Evolutionary conservation across 2,888 invertebrate genomes (phyloP).

Genomic region (Lasioglossum oenotherae): DNA sequence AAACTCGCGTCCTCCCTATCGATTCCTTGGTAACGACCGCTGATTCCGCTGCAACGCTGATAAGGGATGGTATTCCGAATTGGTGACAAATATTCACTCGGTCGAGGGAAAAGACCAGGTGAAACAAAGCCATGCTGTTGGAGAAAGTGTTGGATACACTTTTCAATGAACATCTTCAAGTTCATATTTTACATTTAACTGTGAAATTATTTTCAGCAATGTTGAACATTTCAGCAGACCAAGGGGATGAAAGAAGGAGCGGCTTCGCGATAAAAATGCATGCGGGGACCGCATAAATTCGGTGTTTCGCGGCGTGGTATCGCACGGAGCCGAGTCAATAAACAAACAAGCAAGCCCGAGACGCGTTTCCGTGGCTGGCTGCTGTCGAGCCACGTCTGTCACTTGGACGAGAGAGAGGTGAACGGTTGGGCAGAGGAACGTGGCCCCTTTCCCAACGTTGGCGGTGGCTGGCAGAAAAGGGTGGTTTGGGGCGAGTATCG

Average conservation of each 20-base stretch:
- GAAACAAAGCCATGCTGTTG: neutral
- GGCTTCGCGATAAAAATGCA: neutral
- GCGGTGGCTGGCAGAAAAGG: slow-evolving; percentile 49
- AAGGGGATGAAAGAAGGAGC: neutral
- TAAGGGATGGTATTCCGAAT: slow-evolving; percentile 32
- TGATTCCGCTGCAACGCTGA: slow-evolving; percentile 35
- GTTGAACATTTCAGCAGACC: neutral
- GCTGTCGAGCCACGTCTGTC: slow-evolving; percentile 69
- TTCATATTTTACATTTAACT: neutral
- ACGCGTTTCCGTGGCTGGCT: neutral
- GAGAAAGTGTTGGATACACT: neutral
- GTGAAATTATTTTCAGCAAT: too few relatives aligned
- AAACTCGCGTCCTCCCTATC: slow-evolving; percentile 30
- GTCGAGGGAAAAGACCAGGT: neutral
- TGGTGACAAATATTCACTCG: slow-evolving; percentile 28
- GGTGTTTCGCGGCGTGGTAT: neutral
- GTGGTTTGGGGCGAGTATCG: slow-evolving; percentile 76
- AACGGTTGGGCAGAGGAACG: slow-evolving; percentile 63
- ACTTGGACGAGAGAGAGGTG: slow-evolving; percentile 57
- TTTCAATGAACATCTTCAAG: neutral
- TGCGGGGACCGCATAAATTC: neutral
- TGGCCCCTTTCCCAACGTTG: slow-evolving; percentile 53
- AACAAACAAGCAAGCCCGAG: slow-evolving; percentile 11
- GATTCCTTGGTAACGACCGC: slow-evolving; percentile 41
- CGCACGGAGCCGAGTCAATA: neutral